phyloP scores from a whole-genome alignment of 2,888 invertebrate species.

The Acanthopleura granulata region DNA sequence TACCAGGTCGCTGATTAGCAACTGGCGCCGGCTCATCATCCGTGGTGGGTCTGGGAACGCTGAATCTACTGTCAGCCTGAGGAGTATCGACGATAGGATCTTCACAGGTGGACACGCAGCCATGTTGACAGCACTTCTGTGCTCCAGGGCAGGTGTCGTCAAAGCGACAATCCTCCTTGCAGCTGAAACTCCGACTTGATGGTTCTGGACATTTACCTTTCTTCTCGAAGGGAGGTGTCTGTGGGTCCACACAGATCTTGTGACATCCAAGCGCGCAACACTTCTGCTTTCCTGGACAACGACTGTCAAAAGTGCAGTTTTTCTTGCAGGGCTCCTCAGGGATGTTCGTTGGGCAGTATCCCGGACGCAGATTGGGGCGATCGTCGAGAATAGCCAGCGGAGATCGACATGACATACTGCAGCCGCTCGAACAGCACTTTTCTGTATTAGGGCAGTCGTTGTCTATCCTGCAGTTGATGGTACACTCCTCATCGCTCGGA shows the following conservation, averaged over 20 bases:
- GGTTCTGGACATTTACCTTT: neutral
- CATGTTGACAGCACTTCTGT: constrained; percentile 8
- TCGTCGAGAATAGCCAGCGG: neutral
- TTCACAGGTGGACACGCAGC: neutral
- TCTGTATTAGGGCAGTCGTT: neutral
- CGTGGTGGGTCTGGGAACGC: neutral
- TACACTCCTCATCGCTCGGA: neutral
- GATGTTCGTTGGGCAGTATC: neutral
- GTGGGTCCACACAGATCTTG: neutral
- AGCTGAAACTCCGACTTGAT: neutral
- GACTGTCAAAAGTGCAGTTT: neutral
- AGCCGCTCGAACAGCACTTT: constrained; percentile 1
- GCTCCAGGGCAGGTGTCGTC: neutral
- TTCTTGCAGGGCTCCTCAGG: neutral
- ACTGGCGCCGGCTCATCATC: neutral
- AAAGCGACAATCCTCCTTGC: neutral
- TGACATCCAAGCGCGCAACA: neutral
- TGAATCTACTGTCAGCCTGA: neutral
- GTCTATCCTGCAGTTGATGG: neutral
- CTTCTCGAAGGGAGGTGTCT: neutral
- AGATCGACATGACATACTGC: neutral
- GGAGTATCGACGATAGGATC: neutral
- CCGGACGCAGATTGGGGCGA: neutral
- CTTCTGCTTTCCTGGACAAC: neutral
- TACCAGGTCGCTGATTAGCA: neutral